Conservation (phyloP, 2,113 vertebrate genomes). For the Anthoscopus minutus region DNA sequence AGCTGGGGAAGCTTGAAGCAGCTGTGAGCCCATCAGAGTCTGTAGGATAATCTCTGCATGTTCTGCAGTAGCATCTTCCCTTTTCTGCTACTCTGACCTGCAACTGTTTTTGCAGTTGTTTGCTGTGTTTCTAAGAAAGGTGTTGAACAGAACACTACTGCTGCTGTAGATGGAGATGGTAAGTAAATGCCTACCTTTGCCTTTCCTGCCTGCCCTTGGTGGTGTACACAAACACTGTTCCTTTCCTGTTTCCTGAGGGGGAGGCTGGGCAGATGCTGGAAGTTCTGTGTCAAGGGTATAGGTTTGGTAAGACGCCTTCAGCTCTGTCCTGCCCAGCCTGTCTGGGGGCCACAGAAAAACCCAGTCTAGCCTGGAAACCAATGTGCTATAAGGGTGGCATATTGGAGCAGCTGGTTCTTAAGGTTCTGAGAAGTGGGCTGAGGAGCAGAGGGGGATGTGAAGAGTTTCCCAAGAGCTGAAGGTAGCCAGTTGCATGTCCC, state of each 20-base stretch:
- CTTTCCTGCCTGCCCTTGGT: background rate
- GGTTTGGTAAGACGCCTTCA: background rate
- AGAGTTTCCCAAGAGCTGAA: background rate
- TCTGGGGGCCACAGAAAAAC: background rate
- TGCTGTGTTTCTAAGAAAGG: slow-evolving; percentile 87
- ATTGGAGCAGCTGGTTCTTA: background rate
- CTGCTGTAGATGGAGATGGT: slow-evolving; percentile 85
- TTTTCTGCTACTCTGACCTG: background rate
- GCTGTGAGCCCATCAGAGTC: background rate
- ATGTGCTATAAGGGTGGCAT: background rate
- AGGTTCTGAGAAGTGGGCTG: background rate
- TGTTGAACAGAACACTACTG: slow-evolving; percentile 74
- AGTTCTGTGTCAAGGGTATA: background rate
- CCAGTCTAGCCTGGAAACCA: background rate
- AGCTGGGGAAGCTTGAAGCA: background rate
- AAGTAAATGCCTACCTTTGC: slow-evolving; percentile 2
- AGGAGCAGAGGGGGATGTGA: background rate
- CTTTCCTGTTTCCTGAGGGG: background rate
- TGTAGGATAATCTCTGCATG: background rate
- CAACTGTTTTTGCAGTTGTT: slow-evolving; percentile 73
- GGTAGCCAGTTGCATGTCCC: background rate
- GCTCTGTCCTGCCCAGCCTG: background rate
- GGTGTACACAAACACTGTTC: background rate
- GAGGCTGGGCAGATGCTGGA: background rate
- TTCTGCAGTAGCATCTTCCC: background rate